Base-by-base conservation (phyloP, 2,797 vertebrate species). In the Naso thynnoides region DNA sequence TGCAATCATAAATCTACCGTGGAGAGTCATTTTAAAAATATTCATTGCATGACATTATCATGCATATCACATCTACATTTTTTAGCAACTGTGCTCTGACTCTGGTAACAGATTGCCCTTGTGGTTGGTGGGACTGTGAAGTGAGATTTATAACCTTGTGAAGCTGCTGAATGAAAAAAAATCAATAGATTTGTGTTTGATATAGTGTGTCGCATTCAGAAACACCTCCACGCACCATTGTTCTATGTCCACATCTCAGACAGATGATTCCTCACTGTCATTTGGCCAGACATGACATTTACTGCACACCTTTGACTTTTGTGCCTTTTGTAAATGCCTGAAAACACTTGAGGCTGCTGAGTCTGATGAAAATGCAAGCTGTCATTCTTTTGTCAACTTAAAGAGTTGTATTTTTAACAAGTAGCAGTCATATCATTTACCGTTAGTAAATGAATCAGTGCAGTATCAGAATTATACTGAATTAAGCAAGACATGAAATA, bases 131-230 rank as follows among this genome's bases (percentile, higher is more conserved):
- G 61, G 74, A 69, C 63, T 86, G 84, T 80, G 83, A 85, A 87
- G 84, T 63, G 65, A 87, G 87, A 91, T 90, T 89, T 89, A 91
- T 86, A 66, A 65, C 57, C 79, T 44, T 49, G 73, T 76, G 81
- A 83, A 78, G 79, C 72, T 64, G 77, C 57, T 78, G 83, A 90
- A 86, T 73, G 84, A 36, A 36, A 76, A 71, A 55, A 86, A 87
- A 92, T 92, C 88, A 90, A 91, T 90, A 88, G 86, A 86, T 89
- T 58, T 2, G 54, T 85, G 86, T 91, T 85, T 88, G 87, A 89
- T 88, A 86, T 73, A 85, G 78, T 75, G 80, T 74, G 81, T 64
- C 76, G 83, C 59, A 76, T 89, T 85, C 70, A 86, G 79, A 77
- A 83, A 87, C 84, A 86, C 71, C 84, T 78, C 60, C 14, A 42